These are phyloP conservation scores for Xanthorhoe spadicearia DNA, from an alignment of 2,888 invertebrate genomes.

Conservation along the genomic window DNA sequence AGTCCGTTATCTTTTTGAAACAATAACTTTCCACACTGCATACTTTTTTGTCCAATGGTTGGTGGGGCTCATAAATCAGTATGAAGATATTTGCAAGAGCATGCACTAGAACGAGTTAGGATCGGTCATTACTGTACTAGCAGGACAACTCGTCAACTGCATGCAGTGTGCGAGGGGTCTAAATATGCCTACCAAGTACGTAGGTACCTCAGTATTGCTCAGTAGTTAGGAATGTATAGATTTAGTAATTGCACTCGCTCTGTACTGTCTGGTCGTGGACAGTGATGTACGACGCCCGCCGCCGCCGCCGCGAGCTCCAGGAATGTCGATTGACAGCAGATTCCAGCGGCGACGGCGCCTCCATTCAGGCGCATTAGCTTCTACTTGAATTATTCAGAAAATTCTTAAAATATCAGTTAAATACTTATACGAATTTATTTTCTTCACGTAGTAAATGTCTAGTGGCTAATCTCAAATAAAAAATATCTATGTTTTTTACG, in stretches of 20 bases:
- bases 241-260: neutral
- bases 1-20: too few species aligned
- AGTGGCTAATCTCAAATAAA: too few species aligned
- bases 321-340: neutral
- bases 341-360: neutral
- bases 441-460: too few species aligned
- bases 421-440: too few species aligned
- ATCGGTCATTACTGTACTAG: too few species aligned
- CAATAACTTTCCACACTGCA: too few species aligned
- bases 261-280: neutral
- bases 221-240: neutral
- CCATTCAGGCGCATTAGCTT: neutral
- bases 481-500: too few species aligned
- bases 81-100: too few species aligned
- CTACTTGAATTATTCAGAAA: neutral
- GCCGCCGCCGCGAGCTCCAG: neutral
- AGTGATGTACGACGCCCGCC: constrained; percentile 1
- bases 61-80: too few species aligned
- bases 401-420: neutral
- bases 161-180: neutral
- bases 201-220: neutral
- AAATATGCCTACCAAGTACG: neutral
- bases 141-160: too few species aligned
- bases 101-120: too few species aligned
- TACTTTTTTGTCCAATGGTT: too few species aligned